Evolutionary conservation across 2,888 invertebrate species (phyloP).

Genomic region (Dexiosoma caninum): DNA sequence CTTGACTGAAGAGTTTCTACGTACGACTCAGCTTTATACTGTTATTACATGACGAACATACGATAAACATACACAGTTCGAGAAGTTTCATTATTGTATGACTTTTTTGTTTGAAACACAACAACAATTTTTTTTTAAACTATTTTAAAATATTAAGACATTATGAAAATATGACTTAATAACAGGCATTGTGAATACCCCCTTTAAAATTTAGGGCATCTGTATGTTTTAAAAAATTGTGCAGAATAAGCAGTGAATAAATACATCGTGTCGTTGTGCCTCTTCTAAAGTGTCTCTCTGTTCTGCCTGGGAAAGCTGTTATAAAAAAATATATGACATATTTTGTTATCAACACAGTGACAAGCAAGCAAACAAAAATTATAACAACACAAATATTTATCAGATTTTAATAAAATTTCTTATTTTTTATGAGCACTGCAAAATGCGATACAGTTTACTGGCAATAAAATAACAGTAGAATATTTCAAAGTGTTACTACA

Average conservation of each 20-base stretch:
- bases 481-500: not conserved
- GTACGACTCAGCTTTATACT: too few relatives aligned
- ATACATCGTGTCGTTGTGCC: not conserved
- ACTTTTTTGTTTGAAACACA: too few relatives aligned
- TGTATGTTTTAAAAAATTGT: not conserved
- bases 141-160: too few relatives aligned
- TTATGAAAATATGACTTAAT: too few relatives aligned
- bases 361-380: not conserved
- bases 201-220: not conserved
- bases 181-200: too few relatives aligned
- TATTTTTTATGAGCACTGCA: not conserved
- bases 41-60: too few relatives aligned
- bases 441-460: not conserved
- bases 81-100: too few relatives aligned
- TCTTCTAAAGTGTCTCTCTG: not conserved
- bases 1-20: too few relatives aligned
- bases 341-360: slow-evolving; percentile 9
- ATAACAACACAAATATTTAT: slow-evolving; percentile 42
- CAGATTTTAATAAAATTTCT: slow-evolving; percentile 43
- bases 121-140: too few relatives aligned
- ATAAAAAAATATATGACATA: not conserved
- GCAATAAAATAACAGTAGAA: not conserved
- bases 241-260: slow-evolving; percentile 44
- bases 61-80: too few relatives aligned
- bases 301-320: not conserved